Base-by-base conservation (phyloP, 92 coral and sea anemone species). In the Bergia puertoricense region DNA sequence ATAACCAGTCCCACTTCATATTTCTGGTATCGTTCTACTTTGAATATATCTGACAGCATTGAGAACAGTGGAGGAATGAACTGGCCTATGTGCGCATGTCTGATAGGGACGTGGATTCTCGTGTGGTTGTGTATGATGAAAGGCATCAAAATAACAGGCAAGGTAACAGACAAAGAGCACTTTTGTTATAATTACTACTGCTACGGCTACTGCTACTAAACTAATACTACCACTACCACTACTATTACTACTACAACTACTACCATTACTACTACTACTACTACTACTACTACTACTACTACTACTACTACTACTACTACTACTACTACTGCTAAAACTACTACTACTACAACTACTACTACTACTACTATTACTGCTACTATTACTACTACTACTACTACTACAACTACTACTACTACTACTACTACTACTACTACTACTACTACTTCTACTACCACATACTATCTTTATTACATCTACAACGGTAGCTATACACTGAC, bases 41-140 rank as follows among this genome's bases (percentile, higher is more conserved):
- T 95, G 77, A 92, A 92, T 74, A 92, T 93, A 16, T 92, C 99
- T 1, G 88, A 90, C 10, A 91, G 88, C 40, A 97, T 97, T 50
- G 99, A 97, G 85, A 94, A 94, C 56, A 91, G 96, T 15, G 98
- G 97, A 2, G 95, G 94, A 0, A 91, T 97, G 88, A 97, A 97
- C 81, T 97, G 99, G 99, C 92, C 92, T 68, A 89, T 97, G 82
- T 95, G 92, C 89, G 97, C 93, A 50, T 97, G 99, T 82, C 71
- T 97, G 75, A 93, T 92, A 23, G 94, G 92, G 13, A 95, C 96
- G 14, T 97, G 99, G 99, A 22, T 94, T 37, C 81, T 94, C 6
- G 93, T 93, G 40, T 97, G 99, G 99, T 79, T 97, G 51, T 97
- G 99, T 76, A 95, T 97, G 99, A 95, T 95, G 98, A 97, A 95